Evolutionary conservation across 2,113 vertebrate species (phyloP).

Genomic region (Anser brachyrhynchus): DNA sequence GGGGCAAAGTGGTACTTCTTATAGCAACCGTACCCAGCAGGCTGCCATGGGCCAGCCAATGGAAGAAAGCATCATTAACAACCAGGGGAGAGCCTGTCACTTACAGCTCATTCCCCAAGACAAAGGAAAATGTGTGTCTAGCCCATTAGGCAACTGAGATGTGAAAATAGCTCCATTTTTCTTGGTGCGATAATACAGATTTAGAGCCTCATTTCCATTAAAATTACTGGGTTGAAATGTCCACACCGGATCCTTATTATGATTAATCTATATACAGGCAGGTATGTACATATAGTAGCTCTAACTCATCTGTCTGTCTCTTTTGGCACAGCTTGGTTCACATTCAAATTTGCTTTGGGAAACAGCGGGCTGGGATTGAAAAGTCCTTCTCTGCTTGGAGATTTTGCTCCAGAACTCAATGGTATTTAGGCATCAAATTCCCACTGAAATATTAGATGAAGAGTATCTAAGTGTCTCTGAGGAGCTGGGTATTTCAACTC

Average conservation of each 20-base stretch:
- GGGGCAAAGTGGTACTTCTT: neutral
- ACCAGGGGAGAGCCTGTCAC: slow-evolving; percentile 36
- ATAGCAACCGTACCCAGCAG: neutral
- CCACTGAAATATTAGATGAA: neutral
- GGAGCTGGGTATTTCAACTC: neutral
- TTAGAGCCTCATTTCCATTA: slow-evolving; percentile 76
- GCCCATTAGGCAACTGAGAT: slow-evolving; percentile 73
- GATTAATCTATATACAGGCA: slow-evolving; percentile 57
- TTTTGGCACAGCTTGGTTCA: slow-evolving; percentile 23
- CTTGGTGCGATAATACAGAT: slow-evolving; percentile 62
- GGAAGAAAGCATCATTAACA: slow-evolving; percentile 46
- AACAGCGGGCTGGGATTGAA: neutral
- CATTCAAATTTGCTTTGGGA: slow-evolving; percentile 2
- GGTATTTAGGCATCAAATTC: slow-evolving; percentile 3
- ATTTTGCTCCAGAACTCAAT: neutral
- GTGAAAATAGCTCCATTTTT: slow-evolving; percentile 73
- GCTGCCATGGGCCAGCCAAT: slow-evolving; percentile 10
- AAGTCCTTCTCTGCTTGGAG: neutral
- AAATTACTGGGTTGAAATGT: slow-evolving; percentile 71
- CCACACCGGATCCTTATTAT: slow-evolving; percentile 62
- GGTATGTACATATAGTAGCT: slow-evolving; percentile 52
- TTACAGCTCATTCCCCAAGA: slow-evolving; percentile 66
- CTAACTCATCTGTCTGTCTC: slow-evolving; percentile 6
- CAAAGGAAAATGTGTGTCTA: slow-evolving; percentile 68
- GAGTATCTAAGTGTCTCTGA: neutral